These are phyloP conservation scores for Trichonephila clavata DNA, from an alignment of 1,140 invertebrate species.

Conservation along the genomic window DNA sequence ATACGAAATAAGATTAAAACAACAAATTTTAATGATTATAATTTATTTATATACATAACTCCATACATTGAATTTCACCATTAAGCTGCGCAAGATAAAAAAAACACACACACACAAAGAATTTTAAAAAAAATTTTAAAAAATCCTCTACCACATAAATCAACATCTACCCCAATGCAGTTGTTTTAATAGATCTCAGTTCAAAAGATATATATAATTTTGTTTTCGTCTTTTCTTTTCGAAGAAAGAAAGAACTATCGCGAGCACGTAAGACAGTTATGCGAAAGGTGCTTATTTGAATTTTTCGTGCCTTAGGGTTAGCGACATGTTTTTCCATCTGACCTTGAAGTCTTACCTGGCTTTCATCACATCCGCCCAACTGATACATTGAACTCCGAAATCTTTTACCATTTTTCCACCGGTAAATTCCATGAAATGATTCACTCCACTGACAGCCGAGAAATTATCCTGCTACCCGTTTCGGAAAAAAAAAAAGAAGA, in stretches of 20 bases:
- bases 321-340: background rate
- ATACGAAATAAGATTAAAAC: no score
- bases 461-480: conserved; percentile 23
- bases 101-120: no score
- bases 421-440: conserved; percentile 38
- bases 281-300: conserved; percentile 30
- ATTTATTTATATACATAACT: no score
- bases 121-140: no score
- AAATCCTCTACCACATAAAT: no score
- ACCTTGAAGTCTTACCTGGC: conserved; percentile 20
- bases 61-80: no score
- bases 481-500: background rate
- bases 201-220: background rate
- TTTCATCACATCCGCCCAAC: conserved; percentile 34
- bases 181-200: no score
- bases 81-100: no score
- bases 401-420: background rate
- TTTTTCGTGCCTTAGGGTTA: conserved; percentile 22
- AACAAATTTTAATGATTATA: no score
- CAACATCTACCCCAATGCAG: no score
- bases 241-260: background rate
- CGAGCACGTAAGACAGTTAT: conserved; percentile 23
- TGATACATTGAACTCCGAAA: conserved; percentile 27
- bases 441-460: background rate
- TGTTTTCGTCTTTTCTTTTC: background rate